Conservation (phyloP, 2,888 invertebrate genomes). For the Troglohyphantes excavatus region DNA sequence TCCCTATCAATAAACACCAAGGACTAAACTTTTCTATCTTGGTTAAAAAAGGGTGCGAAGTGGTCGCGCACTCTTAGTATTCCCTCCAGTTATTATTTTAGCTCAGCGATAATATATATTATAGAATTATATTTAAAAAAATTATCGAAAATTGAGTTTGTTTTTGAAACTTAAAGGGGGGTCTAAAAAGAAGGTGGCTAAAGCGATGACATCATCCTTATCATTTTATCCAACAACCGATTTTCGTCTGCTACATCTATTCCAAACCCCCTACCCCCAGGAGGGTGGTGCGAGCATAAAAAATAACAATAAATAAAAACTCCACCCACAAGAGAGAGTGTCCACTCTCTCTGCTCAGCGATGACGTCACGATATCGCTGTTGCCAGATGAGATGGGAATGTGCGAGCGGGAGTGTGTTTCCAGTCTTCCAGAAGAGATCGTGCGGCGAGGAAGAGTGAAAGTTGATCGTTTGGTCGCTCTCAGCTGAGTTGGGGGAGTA, state of each 20-base stretch:
- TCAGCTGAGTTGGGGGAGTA: slow-evolving; percentile 38
- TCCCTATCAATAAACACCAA: no score
- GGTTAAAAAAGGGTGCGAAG: no score
- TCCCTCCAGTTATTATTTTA: no score
- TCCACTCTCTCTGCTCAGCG: slow-evolving; percentile 59
- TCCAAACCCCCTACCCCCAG: slow-evolving; percentile 28
- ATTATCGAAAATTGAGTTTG: no score
- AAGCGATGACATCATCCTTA: slow-evolving; percentile 68
- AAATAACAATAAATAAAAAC: slow-evolving; percentile 48
- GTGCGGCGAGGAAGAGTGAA: slow-evolving; percentile 57
- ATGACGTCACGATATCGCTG: slow-evolving; percentile 74
- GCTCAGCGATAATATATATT: no score
- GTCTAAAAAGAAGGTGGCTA: no score
- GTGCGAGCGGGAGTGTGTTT: slow-evolving; percentile 21
- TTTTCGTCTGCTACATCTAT: slow-evolving; percentile 61
- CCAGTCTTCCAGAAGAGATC: slow-evolving; percentile 74
- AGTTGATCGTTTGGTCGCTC: slow-evolving; percentile 37
- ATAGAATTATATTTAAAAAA: no score
- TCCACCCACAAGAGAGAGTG: slow-evolving; percentile 30
- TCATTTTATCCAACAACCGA: slow-evolving; percentile 59
- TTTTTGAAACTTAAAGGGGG: no score
- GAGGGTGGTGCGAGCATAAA: slow-evolving; percentile 30
- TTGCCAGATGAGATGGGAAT: slow-evolving; percentile 69
- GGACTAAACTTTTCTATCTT: no score
- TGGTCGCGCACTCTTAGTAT: no score